A percentile compares a stretch with the other conserved stretches of the same genome.
Evolutionary conservation across 2,113 vertebrate genomes (phyloP).

Genomic region (Lophotis ruficrista): DNA sequence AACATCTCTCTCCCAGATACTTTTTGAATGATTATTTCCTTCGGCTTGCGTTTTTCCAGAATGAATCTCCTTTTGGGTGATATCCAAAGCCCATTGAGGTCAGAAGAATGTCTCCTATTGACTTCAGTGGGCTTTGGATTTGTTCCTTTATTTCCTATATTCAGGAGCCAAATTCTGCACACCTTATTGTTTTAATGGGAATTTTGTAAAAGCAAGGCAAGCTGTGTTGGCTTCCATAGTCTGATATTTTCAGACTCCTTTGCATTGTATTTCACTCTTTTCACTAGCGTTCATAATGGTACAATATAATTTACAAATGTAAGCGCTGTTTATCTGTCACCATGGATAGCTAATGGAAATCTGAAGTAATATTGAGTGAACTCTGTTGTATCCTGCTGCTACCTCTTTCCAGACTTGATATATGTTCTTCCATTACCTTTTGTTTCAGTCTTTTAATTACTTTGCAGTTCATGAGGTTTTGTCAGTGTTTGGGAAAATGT

Average conservation of each 20-base stretch:
- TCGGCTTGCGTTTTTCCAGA: slow-evolving; percentile 53
- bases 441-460: slow-evolving; percentile 24
- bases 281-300: background rate
- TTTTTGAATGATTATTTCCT: slow-evolving; percentile 57
- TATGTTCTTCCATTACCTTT: slow-evolving; percentile 50
- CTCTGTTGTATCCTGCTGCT: background rate
- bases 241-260: background rate
- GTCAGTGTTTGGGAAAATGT: background rate
- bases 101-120: slow-evolving; percentile 60
- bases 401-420: slow-evolving; percentile 37
- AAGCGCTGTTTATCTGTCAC: slow-evolving; percentile 16
- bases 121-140: slow-evolving; percentile 54
- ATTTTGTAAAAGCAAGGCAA: slow-evolving; percentile 1
- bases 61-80: slow-evolving; percentile 55
- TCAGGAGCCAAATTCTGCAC: slow-evolving; percentile 48
- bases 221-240: background rate
- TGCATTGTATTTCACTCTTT: background rate
- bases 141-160: slow-evolving; percentile 50
- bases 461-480: slow-evolving; percentile 27
- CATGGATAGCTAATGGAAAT: slow-evolving; percentile 31
- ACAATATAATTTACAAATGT: background rate
- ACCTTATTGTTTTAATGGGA: slow-evolving; percentile 54
- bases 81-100: slow-evolving; percentile 60
- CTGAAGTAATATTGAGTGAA: background rate
- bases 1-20: slow-evolving; percentile 30